Conservation (phyloP, 2,797 vertebrate species). For the Eptatretus atami region DNA sequence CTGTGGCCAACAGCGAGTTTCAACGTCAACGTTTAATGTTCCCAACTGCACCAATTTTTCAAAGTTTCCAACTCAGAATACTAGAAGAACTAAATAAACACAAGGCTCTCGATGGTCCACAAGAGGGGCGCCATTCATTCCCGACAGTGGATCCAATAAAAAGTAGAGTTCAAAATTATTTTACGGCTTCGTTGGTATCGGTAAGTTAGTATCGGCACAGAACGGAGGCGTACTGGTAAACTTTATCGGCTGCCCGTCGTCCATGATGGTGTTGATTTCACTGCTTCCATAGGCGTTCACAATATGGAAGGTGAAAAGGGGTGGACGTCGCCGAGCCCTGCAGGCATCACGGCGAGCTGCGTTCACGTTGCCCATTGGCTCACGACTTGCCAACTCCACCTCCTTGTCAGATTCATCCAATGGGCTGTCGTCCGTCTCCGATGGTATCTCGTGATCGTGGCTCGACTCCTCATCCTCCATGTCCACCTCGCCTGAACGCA, state of each 20-base stretch:
- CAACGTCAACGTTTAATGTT: too few species aligned
- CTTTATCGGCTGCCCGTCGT: conserved; percentile 52
- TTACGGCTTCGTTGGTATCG: too few species aligned
- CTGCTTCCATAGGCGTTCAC: conserved; percentile 77
- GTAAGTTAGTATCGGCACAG: too few species aligned
- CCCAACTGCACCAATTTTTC: too few species aligned
- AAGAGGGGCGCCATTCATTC: too few species aligned
- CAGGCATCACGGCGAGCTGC: not conserved
- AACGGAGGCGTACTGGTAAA: conserved; percentile 27
- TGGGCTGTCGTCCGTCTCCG: conserved; percentile 27
- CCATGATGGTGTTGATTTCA: conserved; percentile 46
- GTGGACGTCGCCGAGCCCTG: conserved; percentile 11
- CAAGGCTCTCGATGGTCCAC: too few species aligned
- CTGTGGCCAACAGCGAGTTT: not conserved
- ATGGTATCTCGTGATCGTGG: conserved; percentile 16
- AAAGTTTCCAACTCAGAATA: too few species aligned
- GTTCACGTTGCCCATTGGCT: conserved; percentile 10
- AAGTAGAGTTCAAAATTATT: too few species aligned
- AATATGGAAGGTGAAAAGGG: conserved; percentile 54
- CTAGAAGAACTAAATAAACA: too few species aligned
- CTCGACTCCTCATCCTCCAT: conserved; percentile 53
- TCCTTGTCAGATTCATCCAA: conserved; percentile 26
- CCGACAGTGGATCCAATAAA: too few species aligned
- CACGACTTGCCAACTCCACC: conserved; percentile 21
- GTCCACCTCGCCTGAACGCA: conserved; percentile 30